Evolutionary conservation across 2,888 invertebrate genomes (phyloP), one percentile per base, ranked within the genome.

Genomic region (Hirtodrosophila duncani): DNA sequence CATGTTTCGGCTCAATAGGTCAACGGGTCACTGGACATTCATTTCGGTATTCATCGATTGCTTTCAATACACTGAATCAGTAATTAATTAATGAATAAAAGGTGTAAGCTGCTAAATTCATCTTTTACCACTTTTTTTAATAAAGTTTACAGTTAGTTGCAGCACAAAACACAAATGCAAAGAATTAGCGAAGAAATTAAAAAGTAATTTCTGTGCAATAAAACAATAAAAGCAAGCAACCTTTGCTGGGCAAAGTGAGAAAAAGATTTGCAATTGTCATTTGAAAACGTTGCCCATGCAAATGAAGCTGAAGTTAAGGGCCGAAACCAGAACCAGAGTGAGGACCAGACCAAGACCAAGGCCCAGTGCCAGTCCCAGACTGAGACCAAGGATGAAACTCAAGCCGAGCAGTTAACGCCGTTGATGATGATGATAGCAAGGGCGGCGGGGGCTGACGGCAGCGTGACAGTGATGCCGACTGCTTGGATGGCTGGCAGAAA

Each of bases 181-280:
- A 53, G 55, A 80, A 82, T 78, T 65, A 63, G 41, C 63, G 10
- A 61, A 67, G 64, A 72, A 82, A 82, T 79, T 82, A 81, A 69
- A 79, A 75, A 79, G 65, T 68, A 71, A 81, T 82, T 80, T 69
- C 43, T 49, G 49, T 36, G 51, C 34, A 57, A 51, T 41, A 41
- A 31, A 36, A 31, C 8, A 39, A 38, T 11, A 16, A 39, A 34
- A 37, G 17, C 39, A 20, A 23, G 29, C 7, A 29, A 24, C 11
- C 7, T 6, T n/a, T 24, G 13, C 14, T 17, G 11, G 11, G 20
- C 17, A 30, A 42, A 46, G 36, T 20, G 20, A 8, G 11, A 23
- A 24, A 57, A 53, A 61, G 58, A 69, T 67, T 78, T 69, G 62
- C 77, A 79, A 72, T 77, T 69, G 82, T 72, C 77, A 67, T 62